These are phyloP conservation scores for Hyles euphorbiae DNA, from an alignment of 1,140 invertebrate species.

Conservation along the genomic window DNA sequence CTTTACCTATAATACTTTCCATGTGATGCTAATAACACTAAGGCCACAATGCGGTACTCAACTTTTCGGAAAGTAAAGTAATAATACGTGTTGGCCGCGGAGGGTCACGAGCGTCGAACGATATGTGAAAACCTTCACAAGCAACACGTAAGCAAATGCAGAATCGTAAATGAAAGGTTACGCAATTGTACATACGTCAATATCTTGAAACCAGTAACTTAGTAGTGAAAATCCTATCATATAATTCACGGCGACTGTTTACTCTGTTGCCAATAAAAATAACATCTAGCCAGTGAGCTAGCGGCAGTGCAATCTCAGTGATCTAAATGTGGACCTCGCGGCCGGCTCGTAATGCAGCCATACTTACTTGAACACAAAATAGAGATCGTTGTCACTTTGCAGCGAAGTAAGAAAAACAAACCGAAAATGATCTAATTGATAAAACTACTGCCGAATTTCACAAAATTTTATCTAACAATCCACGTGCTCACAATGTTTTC, in stretches of 20 bases:
- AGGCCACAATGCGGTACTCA: conserved; percentile 42
- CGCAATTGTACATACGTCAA: conserved; percentile 61
- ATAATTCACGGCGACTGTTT: conserved; percentile 1
- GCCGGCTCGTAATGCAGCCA: conserved; percentile 39
- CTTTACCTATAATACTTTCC: conserved; percentile 20
- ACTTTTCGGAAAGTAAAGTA: conserved; percentile 36
- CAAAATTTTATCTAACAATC: conserved; percentile 65
- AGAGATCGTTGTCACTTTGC: conserved; percentile 37
- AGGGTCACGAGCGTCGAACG: conserved; percentile 69
- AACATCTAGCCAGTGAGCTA: conserved; percentile 26
- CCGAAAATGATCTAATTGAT: conserved; percentile 38
- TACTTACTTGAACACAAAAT: conserved; percentile 56
- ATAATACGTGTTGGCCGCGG: conserved; percentile 46
- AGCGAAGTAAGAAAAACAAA: conserved; percentile 32
- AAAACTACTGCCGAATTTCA: conserved; percentile 62
- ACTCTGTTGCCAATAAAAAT: conserved; percentile 4
- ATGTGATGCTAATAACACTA: conserved; percentile 29
- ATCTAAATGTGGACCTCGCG: conserved; percentile 45
- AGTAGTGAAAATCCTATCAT: conserved; percentile 6
- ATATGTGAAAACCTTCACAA: conserved; percentile 64
- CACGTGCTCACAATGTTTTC: conserved; percentile 76
- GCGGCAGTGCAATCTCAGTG: conserved; percentile 28
- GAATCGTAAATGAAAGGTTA: conserved; percentile 69
- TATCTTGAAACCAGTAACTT: conserved; percentile 20
- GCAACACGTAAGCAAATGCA: conserved; percentile 72